Base-by-base conservation (phyloP, 23 tunicate genomes). In the Phallusia fumigata region DNA sequence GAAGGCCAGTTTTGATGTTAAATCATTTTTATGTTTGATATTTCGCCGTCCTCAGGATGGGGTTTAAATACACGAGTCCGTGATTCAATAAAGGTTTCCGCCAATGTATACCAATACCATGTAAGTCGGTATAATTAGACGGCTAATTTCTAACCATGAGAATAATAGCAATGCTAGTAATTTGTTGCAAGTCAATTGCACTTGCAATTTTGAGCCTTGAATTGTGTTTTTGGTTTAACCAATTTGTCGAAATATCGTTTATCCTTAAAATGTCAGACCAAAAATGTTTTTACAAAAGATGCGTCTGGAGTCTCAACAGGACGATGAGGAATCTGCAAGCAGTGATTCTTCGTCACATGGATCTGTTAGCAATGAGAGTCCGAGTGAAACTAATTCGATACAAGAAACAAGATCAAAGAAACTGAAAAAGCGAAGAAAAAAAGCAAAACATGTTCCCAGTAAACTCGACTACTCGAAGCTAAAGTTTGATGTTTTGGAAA, bases 401-500 rank as follows among this genome's bases (percentile, higher is more conserved):
- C 79, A 12, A 11, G 79, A 35, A 19, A 22, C 69, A 58, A 58
- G 28, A 58, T 58, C 28, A 21, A 75, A 58, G 16, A 58, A 58
- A 58, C 1, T 58, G 28, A 58, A 22, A 13, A 78, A 36, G 79
- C 80, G 32, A 84, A 73, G 86, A 58, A 92, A 83, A 36, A 87
- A 92, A 84, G 26, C 53, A 1, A 69, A 35, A 49, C 65, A 85
- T 51, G 74, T 24, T 31, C 97, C 97, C 0, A 83, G 83, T 52
- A 92, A 92, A 76, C 85, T 92, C 0, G 91, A 83, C 52, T 32
- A 65, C 24, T 83, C 88, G n/a, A 78, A 80, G 79, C 73, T 87
- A 34, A 87, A 87, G 22, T 92, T 92, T 64, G 91, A 92, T 64
- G 91, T 84, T 13, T 22, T 92, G 82, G 97, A 92, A 65, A 80